Evolutionary conservation across 1,140 invertebrate genomes (phyloP).

Genomic region (Helicoverpa zea): DNA sequence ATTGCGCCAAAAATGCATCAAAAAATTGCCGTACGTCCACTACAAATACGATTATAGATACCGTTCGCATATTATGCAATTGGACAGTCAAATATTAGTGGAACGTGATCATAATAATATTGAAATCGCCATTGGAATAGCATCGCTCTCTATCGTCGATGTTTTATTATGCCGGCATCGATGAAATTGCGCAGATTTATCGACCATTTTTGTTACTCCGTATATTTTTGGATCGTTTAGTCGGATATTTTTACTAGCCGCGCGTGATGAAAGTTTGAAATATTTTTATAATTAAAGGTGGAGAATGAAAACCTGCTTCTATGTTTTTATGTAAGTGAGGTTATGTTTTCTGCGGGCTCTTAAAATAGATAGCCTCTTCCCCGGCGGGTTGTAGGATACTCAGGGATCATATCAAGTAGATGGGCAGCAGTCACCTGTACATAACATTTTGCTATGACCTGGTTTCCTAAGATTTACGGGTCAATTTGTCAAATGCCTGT

Average conservation of each 20-base stretch:
- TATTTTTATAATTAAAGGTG: not conserved
- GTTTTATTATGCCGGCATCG: slow-evolving; percentile 40
- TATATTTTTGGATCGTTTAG: slow-evolving; percentile 9
- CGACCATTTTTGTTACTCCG: slow-evolving; percentile 22
- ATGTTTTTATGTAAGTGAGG: not conserved
- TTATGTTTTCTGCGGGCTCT: not conserved
- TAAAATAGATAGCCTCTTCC: slow-evolving; percentile 10
- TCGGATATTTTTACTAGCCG: not conserved
- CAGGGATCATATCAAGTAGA: slow-evolving; percentile 21
- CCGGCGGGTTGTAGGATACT: not conserved
- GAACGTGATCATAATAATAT: slow-evolving; percentile 65
- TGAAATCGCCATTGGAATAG: slow-evolving; percentile 48
- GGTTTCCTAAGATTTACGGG: slow-evolving; percentile 20
- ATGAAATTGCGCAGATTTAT: slow-evolving; percentile 37
- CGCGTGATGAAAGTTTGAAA: too few relatives aligned
- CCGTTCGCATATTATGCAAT: slow-evolving; percentile 55
- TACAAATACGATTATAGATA: slow-evolving; percentile 57
- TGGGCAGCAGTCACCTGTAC: slow-evolving; percentile 7
- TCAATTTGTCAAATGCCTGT: slow-evolving; percentile 25
- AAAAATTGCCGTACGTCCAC: slow-evolving; percentile 20
- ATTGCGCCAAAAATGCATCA: slow-evolving; percentile 17
- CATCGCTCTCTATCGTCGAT: slow-evolving; percentile 29
- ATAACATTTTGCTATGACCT: slow-evolving; percentile 20
- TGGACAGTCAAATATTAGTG: slow-evolving; percentile 67
- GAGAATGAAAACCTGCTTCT: not conserved